Base-by-base conservation (phyloP, 2,888 invertebrate genomes). In the Chymomyza fuscimana region DNA sequence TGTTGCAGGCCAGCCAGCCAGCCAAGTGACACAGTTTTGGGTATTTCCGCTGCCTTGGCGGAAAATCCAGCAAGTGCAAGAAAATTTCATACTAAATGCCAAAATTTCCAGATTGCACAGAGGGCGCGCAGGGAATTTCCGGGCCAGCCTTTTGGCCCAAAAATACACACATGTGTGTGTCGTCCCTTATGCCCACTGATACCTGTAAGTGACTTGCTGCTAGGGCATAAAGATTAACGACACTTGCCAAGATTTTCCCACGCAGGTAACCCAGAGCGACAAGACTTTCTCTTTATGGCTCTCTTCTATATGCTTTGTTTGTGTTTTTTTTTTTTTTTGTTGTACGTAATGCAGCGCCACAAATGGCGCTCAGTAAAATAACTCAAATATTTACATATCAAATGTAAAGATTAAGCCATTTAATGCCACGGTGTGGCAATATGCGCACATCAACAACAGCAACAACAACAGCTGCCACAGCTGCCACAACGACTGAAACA, bases 41-140 rank as follows among this genome's bases (percentile, higher is more conserved):
- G 40, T 84, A 83, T 84, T 83, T 83, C 83, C 83, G 77, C 67
- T 54, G 36, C 66, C 70, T 36, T 61, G 71, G 85, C 81, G 80
- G 83, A 78, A 86, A 84, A 74, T 74, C 83, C 82, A 71, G 67
- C 40, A 29, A 19, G 40, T 67, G 79, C 81, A 7, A 32, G 40
- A 19, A 58, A 19, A 58, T 12, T 25, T 76, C 83, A 77, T 71
- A 78, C 78, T 86, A 80, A 85, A 83, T 87, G 86, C 76, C 72
- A 77, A 82, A 72, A 54, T 54, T 32, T 32, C 70, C 81, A 74
- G 75, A 65, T 68, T 76, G 64, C 56, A 61, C 63, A 63, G 65
- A 59, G 70, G 67, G 71, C 70, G 64, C 66, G 60, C 71, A 61
- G 83, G 83, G 87, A 85, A 83, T 85, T 87, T 82, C 83, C 86